Base-by-base conservation (phyloP, 1,140 invertebrate species). In the Nephila pilipes region DNA sequence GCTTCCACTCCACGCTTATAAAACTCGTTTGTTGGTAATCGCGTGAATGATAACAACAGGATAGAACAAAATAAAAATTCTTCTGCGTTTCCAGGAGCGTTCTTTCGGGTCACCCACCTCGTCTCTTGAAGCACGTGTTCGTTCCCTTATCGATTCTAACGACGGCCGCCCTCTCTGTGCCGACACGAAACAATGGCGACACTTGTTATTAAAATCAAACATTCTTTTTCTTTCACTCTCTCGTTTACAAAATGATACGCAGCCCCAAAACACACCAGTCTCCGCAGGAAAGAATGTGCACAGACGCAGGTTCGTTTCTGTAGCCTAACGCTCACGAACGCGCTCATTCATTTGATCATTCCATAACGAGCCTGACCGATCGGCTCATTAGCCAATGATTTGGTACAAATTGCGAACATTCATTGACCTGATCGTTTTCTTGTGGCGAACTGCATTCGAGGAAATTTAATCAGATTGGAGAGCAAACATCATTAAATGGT, bases 71-170 rank as follows among this genome's bases (percentile, higher is more conserved):
- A 46, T 46, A 65, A 65, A 65, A 25, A 65, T 25, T 29, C 63
- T 12, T 6, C n/a, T 65, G n/a, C 22, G n/a, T n/a, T 65, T 25
- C 22, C n/a, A 6, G 6, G 46, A 46, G 46, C 46, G 46, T 60
- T 22, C 58, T 60, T 22, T 60, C 18, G 20, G 69, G 69, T 75
- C 69, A 75, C 25, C 69, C 29, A 75, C 69, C 69, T 75, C 69
- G 25, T 16, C 25, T 18, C 14, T 36, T 16, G 63, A 65, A 65
- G 63, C 63, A 65, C 63, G 63, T 65, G 63, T 14, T 65, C 46
- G 46, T 10, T 46, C 46, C 14, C 63, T 65, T 65, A 65, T 65
- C 25, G 63, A 65, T 65, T 65, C n/a, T 1, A 65, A 25, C 63
- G 25, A 65, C 63, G 25, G 14, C 63, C n/a, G 63, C 63, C 46